phyloP scores from a whole-genome alignment of 2,888 invertebrate species.

The Copidosoma aretas region DNA sequence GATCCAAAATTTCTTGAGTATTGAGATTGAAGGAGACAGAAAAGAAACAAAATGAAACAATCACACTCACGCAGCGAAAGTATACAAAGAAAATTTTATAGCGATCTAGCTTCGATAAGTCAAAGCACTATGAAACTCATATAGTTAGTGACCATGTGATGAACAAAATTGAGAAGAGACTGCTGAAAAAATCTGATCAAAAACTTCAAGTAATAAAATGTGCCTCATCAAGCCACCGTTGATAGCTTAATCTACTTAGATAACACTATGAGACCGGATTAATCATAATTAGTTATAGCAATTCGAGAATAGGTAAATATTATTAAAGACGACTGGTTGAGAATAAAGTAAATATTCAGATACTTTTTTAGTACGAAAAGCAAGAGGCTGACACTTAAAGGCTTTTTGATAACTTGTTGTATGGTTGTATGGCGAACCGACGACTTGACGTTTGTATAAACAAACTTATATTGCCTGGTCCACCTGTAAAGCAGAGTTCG shows the following conservation, averaged over 20 bases:
- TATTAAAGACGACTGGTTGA: background rate
- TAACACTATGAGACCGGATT: background rate
- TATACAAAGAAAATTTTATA: background rate
- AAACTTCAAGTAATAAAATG: background rate
- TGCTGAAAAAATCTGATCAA: background rate
- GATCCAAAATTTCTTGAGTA: constrained; percentile 31
- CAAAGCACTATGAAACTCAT: background rate
- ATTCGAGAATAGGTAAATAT: background rate
- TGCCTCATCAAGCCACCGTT: background rate
- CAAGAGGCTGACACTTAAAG: background rate
- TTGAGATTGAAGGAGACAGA: constrained; percentile 21
- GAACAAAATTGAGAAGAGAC: background rate
- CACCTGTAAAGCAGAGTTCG: constrained; percentile 24
- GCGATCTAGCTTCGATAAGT: background rate
- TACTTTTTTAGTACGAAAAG: background rate
- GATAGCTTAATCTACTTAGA: background rate
- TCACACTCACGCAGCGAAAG: background rate
- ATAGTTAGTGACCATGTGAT: background rate
- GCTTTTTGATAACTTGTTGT: constrained; percentile 23
- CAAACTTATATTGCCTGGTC: constrained; percentile 31
- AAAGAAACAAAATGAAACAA: background rate
- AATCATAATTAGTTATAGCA: background rate
- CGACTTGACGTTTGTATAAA: constrained; percentile 26
- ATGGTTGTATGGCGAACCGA: background rate
- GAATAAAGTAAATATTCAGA: background rate